phyloP scores from a whole-genome alignment of 2,797 vertebrate genomes.

The Morelia viridis region DNA sequence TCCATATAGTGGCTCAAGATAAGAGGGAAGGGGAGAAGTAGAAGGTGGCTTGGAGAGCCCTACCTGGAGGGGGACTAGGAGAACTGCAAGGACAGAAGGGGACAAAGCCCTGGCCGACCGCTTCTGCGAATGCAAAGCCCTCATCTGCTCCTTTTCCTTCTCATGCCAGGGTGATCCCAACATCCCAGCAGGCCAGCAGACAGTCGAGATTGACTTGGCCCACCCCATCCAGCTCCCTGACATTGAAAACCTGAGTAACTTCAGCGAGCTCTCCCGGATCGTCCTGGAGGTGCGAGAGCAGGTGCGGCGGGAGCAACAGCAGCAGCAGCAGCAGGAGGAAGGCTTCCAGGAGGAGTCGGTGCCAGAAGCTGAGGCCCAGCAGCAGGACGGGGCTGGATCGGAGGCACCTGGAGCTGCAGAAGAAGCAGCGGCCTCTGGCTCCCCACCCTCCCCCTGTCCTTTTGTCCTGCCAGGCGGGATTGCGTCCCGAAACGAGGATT shows the following conservation, averaged over 20 bases:
- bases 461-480: conserved; percentile 91
- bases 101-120: too few species aligned
- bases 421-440: conserved; percentile 18
- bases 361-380: neutral
- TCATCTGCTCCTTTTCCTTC: neutral
- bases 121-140: neutral
- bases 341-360: conserved; percentile 5
- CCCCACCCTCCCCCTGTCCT: conserved; percentile 69
- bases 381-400: neutral
- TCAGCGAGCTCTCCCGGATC: conserved; percentile 89
- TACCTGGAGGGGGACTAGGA: neutral
- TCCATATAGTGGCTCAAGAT: neutral
- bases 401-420: conserved; percentile 23
- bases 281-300: conserved; percentile 85
- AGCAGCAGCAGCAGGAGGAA: conserved; percentile 43
- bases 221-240: conserved; percentile 86
- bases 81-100: neutral
- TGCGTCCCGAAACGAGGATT: conserved; percentile 92
- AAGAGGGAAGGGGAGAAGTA: neutral
- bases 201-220: conserved; percentile 87
- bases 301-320: conserved; percentile 76
- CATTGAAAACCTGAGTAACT: conserved; percentile 82
- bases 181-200: conserved; percentile 95
- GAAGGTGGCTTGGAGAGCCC: neutral
- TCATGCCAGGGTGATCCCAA: conserved; percentile 92